Base-by-base conservation (phyloP, 2,888 invertebrate genomes). In the Coremacera marginata region DNA sequence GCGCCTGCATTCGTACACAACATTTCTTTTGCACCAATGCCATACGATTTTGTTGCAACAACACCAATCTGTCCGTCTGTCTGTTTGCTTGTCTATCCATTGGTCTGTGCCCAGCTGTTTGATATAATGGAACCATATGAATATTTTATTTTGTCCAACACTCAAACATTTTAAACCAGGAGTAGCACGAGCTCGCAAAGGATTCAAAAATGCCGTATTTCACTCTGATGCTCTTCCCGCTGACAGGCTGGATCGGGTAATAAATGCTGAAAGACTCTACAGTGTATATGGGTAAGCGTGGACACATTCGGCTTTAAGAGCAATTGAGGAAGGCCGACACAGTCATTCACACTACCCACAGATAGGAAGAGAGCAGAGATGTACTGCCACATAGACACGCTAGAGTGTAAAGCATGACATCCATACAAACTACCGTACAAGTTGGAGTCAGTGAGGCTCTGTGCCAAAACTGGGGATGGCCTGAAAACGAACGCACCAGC, bases 101-200 rank as follows among this genome's bases (percentile, higher is more conserved):
- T 37, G 68, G 51, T 34, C 75, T 52, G 70, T 22, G 62, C 63
- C 60, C 72, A 78, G 78, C 70, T 81, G 79, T 76, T 79, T 78
- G 75, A 76, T 78, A 80, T 83, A 84, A 83, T 83, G 83, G 82
- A 81, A 83, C 81, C 84, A 82, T 83, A 84, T 84, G 84, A 84
- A 84, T 84, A 84, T 84, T 84, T 84, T 83, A 84, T 83, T 81
- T 81, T 80, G 77, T 77, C 78, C 83, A 82, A 82, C 82, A 83
- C 81, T 82, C 79, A 73, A 79, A 60, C 67, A 52, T 70, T 63
- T 49, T 37, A 44, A 22, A 22, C 11, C 22, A 55, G 62, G 65
- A 75, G 63, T 68, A 25, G 63, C 63, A 63, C 34, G 37, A 34
- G 16, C 44, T 62, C 49, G 44, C 51, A 72, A 72, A 62, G 72